phyloP scores from a whole-genome alignment of 1,140 invertebrate genomes.

The Dufourea novaeangliae region DNA sequence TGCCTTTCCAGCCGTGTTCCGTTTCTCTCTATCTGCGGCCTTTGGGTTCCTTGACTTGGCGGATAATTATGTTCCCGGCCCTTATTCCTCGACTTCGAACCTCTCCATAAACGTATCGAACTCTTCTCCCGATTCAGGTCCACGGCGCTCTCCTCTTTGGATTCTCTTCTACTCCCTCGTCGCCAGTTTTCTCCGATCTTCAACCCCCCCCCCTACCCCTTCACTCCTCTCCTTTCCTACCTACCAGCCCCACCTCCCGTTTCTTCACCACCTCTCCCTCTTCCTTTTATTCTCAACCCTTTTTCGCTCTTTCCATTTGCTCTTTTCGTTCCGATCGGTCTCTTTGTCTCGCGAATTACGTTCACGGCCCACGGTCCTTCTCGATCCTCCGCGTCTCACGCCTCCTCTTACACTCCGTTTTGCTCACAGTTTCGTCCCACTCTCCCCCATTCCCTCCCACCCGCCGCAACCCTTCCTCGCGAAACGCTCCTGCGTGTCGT shows the following conservation, averaged over 20 bases:
- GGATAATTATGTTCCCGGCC: conserved; percentile 63
- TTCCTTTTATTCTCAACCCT: conserved; percentile 22
- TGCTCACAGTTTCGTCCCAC: too few species aligned
- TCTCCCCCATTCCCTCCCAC: too few species aligned
- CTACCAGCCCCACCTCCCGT: too few species aligned
- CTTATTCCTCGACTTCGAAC: conserved; percentile 58
- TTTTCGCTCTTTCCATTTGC: conserved; percentile 23
- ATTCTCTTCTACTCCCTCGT: conserved; percentile 37
- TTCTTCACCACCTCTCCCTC: not conserved
- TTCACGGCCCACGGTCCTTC: not conserved
- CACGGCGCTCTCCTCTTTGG: not conserved
- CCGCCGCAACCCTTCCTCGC: too few species aligned
- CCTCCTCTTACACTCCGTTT: conserved; percentile 13
- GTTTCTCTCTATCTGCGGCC: conserved; percentile 26
- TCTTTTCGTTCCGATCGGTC: not conserved
- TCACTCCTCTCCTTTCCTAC: not conserved
- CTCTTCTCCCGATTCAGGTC: conserved; percentile 35
- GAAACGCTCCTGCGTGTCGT: conserved; percentile 20
- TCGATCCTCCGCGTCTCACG: conserved; percentile 16
- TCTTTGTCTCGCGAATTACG: conserved; percentile 1
- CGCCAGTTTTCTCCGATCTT: conserved; percentile 27
- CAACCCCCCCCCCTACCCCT: not conserved
- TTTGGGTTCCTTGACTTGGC: conserved; percentile 56
- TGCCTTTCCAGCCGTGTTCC: not conserved
- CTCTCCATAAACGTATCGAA: conserved; percentile 59